These are phyloP conservation scores for Heliconius erato DNA, from an alignment of 2,888 invertebrate genomes.

Conservation along the genomic window DNA sequence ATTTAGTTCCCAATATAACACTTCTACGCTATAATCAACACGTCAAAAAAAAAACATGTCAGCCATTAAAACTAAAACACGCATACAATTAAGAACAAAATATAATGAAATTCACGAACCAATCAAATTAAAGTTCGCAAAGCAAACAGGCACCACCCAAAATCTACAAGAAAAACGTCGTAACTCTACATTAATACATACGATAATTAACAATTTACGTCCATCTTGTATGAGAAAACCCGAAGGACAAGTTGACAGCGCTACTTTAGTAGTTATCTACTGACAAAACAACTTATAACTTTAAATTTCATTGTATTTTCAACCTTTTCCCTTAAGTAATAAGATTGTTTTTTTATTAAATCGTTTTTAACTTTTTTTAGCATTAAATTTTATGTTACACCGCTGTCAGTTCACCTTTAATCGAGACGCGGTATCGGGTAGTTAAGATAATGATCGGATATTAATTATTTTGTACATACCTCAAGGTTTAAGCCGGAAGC, in stretches of 20 bases:
- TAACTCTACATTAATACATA: constrained; percentile 33
- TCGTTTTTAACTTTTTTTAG: constrained; percentile 34
- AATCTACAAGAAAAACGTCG: constrained; percentile 28
- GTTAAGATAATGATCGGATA: constrained; percentile 52
- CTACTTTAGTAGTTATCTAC: constrained; percentile 34
- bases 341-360: constrained; percentile 18
- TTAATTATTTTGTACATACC: constrained; percentile 48
- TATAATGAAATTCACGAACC: constrained; percentile 46
- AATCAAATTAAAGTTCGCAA: constrained; percentile 45
- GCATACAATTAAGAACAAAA: constrained; percentile 34
- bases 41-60: constrained; percentile 19
- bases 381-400: constrained; percentile 46
- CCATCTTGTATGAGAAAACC: constrained; percentile 40
- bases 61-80: constrained; percentile 11
- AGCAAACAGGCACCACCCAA: constrained; percentile 45
- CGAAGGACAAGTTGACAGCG: constrained; percentile 44
- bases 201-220: constrained; percentile 49
- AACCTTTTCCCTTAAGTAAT: neutral
- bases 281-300: constrained; percentile 28
- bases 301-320: neutral
- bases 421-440: constrained; percentile 47
- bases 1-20: neutral
- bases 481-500: constrained; percentile 46
- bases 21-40: neutral
- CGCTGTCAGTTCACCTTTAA: constrained; percentile 47